A percentile compares a stretch with the other conserved stretches of the same genome.
Evolutionary conservation across 1,140 invertebrate genomes (phyloP).

Genomic region (Trichogramma pretiosum): DNA sequence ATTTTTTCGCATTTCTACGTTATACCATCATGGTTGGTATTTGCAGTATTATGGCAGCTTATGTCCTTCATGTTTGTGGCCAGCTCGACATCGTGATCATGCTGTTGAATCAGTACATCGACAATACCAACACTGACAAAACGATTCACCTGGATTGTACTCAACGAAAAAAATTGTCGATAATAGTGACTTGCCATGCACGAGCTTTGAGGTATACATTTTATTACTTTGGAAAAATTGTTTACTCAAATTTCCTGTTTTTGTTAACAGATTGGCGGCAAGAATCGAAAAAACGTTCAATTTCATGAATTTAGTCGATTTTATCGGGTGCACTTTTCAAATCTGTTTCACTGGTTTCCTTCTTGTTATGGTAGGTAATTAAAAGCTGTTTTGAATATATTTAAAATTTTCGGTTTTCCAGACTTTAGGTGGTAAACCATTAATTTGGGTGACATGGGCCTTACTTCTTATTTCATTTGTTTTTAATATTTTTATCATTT

Average conservation of each 20-base stretch:
- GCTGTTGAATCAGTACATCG: background rate
- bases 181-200: background rate
- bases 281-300: constrained; percentile 28
- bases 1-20: constrained; percentile 12
- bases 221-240: no score
- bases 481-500: constrained; percentile 30
- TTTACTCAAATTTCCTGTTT: background rate
- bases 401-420: constrained; percentile 13
- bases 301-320: constrained; percentile 31
- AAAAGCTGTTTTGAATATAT: no score
- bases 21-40: constrained; percentile 21
- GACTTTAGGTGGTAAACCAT: constrained; percentile 21
- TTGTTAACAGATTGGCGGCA: constrained; percentile 26
- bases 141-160: no score
- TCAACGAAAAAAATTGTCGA: background rate
- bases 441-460: constrained; percentile 21
- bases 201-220: background rate
- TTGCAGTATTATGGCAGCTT: constrained; percentile 25
- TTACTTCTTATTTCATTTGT: constrained; percentile 24
- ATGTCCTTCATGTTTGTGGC: constrained; percentile 28
- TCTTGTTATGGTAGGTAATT: constrained; percentile 30
- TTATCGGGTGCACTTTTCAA: constrained; percentile 32
- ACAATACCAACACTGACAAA: background rate
- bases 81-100: constrained; percentile 27
- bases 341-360: constrained; percentile 36